Evolutionary conservation across 1,140 invertebrate species (phyloP).

Genomic region (Hyposmocoma kahamanoa): DNA sequence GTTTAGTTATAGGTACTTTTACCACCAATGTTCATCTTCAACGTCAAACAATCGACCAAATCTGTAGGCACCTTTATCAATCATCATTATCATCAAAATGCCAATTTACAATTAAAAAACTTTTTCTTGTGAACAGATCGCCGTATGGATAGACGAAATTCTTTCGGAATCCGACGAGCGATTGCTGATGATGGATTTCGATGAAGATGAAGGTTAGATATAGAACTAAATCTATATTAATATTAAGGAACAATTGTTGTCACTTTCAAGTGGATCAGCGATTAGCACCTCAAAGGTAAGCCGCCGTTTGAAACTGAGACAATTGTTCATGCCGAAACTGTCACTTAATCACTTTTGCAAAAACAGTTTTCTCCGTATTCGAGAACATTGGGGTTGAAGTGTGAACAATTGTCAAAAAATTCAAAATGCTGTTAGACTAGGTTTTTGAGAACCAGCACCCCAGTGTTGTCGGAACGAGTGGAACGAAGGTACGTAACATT

Average conservation of each 20-base stretch:
- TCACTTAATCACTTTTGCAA: neutral
- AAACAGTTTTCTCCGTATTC: slow-evolving; percentile 11
- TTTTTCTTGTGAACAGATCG: slow-evolving; percentile 33
- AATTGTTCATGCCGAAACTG: slow-evolving; percentile 28
- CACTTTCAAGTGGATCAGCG: slow-evolving; percentile 19
- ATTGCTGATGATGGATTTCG: slow-evolving; percentile 66
- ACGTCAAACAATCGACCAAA: no score
- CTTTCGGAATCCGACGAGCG: slow-evolving; percentile 54
- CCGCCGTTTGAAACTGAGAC: slow-evolving; percentile 31
- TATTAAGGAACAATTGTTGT: slow-evolving; percentile 21
- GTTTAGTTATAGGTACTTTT: no score
- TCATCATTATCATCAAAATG: no score
- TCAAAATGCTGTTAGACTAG: slow-evolving; percentile 15
- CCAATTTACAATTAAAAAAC: no score
- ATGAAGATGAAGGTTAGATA: slow-evolving; percentile 62
- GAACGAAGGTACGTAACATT: slow-evolving; percentile 23
- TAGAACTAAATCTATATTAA: neutral
- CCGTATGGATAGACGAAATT: slow-evolving; percentile 62
- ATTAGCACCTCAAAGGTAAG: slow-evolving; percentile 24
- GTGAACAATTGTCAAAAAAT: slow-evolving; percentile 35
- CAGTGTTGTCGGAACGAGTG: slow-evolving; percentile 21
- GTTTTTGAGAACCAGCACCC: slow-evolving; percentile 9
- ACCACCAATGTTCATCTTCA: no score
- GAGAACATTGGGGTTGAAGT: slow-evolving; percentile 21
- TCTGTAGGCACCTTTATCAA: no score